Conservation (phyloP, 2,797 vertebrate genomes). For the Scarus forsteni region DNA sequence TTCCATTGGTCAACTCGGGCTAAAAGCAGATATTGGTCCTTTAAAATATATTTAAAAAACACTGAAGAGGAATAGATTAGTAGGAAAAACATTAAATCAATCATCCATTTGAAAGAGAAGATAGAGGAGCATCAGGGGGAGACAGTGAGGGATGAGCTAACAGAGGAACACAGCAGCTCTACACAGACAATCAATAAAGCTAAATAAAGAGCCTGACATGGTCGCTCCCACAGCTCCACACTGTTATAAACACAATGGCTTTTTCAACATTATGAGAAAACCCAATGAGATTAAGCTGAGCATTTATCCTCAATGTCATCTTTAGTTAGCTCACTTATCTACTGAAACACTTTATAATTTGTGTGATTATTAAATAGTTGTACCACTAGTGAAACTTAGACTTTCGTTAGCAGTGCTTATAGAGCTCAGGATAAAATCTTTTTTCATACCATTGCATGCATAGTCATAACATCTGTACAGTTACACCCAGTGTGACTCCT, state of each 20-base stretch:
- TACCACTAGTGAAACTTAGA: too few relatives aligned
- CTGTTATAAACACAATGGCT: constrained; percentile 8
- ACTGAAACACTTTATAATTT: background rate
- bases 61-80: constrained; percentile 10
- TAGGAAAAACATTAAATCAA: background rate
- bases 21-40: background rate
- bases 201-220: constrained; percentile 39
- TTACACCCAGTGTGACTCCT: too few relatives aligned
- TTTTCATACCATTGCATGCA: too few relatives aligned
- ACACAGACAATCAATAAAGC: constrained; percentile 45
- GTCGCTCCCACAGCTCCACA: constrained; percentile 2
- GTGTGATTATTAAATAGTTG: background rate
- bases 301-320: constrained; percentile 1
- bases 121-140: background rate
- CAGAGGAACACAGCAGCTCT: constrained; percentile 21
- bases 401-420: background rate
- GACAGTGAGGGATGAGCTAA: constrained; percentile 42
- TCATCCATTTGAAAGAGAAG: constrained; percentile 9
- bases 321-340: background rate
- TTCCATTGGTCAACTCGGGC: constrained; percentile 1
- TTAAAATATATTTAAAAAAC: constrained; percentile 8
- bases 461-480: too few relatives aligned
- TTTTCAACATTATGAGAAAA: background rate
- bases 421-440: too few relatives aligned
- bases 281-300: constrained; percentile 1